These are phyloP conservation scores for Brachyalestes nurse DNA, from an alignment of 2,797 vertebrate genomes.

Conservation along the genomic window DNA sequence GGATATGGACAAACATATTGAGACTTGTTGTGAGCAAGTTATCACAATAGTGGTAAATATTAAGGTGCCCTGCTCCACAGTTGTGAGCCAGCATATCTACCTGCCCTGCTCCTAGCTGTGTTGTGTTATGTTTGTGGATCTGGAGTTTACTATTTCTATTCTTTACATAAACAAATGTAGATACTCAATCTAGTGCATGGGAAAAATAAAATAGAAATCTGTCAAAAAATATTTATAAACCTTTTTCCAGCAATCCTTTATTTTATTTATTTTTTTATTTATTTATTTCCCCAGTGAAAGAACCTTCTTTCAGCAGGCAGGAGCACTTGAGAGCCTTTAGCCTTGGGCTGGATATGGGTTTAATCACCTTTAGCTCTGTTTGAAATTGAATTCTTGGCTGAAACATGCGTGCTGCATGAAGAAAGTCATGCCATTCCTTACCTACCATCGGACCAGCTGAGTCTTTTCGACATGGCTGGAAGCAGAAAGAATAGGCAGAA, in stretches of 20 bases:
- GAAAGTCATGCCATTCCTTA: slow-evolving; percentile 9
- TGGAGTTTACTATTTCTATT: neutral
- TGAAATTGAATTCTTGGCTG: slow-evolving; percentile 26
- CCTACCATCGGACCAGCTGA: neutral
- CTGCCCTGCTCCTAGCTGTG: neutral
- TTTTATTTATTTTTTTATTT: neutral
- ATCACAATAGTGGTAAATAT: too few species aligned
- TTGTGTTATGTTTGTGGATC: neutral
- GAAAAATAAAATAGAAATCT: slow-evolving; percentile 2
- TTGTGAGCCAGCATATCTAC: too few species aligned
- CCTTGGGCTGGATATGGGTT: slow-evolving; percentile 28
- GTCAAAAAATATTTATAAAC: slow-evolving; percentile 2
- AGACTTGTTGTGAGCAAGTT: too few species aligned
- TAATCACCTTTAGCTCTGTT: slow-evolving; percentile 32
- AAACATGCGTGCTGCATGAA: slow-evolving; percentile 8
- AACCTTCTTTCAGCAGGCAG: slow-evolving; percentile 3
- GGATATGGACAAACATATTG: too few species aligned
- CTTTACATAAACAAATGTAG: slow-evolving; percentile 10
- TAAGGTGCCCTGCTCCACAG: too few species aligned
- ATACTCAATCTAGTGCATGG: neutral
- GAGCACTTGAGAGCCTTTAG: neutral
- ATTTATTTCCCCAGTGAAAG: neutral
- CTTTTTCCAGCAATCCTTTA: neutral
- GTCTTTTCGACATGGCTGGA: slow-evolving; percentile 3
- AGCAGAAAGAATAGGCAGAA: slow-evolving; percentile 2